These are phyloP conservation scores for Syngnathus acus DNA, from an alignment of 2,797 vertebrate species.

Conservation along the genomic window DNA sequence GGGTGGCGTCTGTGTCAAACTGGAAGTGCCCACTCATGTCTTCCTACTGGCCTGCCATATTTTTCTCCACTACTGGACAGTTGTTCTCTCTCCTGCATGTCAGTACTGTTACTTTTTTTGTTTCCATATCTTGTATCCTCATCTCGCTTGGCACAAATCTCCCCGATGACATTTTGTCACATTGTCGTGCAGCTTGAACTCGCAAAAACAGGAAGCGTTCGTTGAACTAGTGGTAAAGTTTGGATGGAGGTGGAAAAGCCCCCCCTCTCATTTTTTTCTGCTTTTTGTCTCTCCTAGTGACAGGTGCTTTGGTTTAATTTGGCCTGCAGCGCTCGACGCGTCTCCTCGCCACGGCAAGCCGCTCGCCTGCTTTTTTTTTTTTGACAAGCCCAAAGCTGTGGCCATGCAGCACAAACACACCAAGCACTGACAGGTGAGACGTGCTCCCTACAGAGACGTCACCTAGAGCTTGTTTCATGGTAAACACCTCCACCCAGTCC, in stretches of 20 bases:
- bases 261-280: background rate
- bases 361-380: slow-evolving; percentile 9
- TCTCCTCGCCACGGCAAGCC: slow-evolving; percentile 22
- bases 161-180: background rate
- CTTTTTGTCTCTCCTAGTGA: slow-evolving; percentile 16
- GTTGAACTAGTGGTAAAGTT: background rate
- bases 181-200: slow-evolving; percentile 1
- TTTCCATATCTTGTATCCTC: background rate
- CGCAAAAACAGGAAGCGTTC: slow-evolving; percentile 6
- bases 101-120: background rate
- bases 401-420: slow-evolving; percentile 41
- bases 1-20: background rate
- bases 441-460: slow-evolving; percentile 43
- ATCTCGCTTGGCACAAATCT: slow-evolving; percentile 4
- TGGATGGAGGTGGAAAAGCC: slow-evolving; percentile 9
- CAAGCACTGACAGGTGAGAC: slow-evolving; percentile 52
- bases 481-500: slow-evolving; percentile 49
- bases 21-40: background rate
- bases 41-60: background rate
- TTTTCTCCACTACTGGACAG: background rate
- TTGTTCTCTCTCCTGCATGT: background rate
- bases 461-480: slow-evolving; percentile 38
- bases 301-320: slow-evolving; percentile 30
- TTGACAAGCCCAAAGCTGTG: slow-evolving; percentile 29
- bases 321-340: slow-evolving; percentile 23